phyloP scores from a whole-genome alignment of 1,140 invertebrate species.

The Lanistes nyassanus region DNA sequence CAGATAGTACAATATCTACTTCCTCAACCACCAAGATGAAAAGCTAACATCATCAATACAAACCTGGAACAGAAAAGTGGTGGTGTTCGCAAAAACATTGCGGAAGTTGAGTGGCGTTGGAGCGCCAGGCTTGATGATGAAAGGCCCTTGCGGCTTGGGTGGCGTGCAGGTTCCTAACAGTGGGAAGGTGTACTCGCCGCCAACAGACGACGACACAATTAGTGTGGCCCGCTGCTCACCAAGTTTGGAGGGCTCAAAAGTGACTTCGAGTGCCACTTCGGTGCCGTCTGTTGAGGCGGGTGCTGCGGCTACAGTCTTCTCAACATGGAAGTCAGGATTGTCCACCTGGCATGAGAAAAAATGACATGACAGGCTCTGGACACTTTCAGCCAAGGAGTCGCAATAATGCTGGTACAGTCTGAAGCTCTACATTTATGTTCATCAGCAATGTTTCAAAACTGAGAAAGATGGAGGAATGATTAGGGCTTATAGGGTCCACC shows the following conservation, averaged over 20 bases:
- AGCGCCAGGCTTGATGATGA: constrained; percentile 61
- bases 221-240: constrained; percentile 61
- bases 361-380: neutral
- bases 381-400: neutral
- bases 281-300: constrained; percentile 63
- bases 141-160: constrained; percentile 68
- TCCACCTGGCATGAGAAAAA: constrained; percentile 55
- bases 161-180: constrained; percentile 62
- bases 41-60: neutral
- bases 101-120: constrained; percentile 63
- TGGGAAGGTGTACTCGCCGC: constrained; percentile 66
- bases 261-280: constrained; percentile 64
- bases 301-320: constrained; percentile 64
- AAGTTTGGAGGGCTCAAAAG: constrained; percentile 65
- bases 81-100: constrained; percentile 64
- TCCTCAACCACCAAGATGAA: too few species aligned
- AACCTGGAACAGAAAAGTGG: constrained; percentile 62
- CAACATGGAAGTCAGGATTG: constrained; percentile 65
- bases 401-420: neutral
- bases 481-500: too few species aligned
- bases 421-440: neutral
- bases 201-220: constrained; percentile 56
- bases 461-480: too few species aligned
- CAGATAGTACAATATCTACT: too few species aligned
- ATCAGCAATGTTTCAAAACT: too few species aligned